Base-by-base conservation (phyloP, 2,888 invertebrate genomes). In the Maniola hyperantus region DNA sequence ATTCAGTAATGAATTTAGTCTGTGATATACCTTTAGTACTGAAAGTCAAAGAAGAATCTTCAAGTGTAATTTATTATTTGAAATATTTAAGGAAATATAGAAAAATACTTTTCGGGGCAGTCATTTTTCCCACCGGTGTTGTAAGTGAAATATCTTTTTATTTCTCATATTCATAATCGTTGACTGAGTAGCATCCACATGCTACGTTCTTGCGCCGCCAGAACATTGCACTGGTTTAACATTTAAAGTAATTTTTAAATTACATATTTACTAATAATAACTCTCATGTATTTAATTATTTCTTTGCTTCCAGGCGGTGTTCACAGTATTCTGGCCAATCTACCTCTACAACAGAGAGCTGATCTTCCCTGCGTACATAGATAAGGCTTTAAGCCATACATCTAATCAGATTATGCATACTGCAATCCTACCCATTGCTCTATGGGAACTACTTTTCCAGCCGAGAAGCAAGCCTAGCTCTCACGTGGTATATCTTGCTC, bases 401-500 rank as follows among this genome's bases (percentile, higher is more conserved):
- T 81, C 84, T 0, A 91, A 91, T 70, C 90, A 91, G 10, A 75
- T 90, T 0, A 80, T 90, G 26, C 91, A 91, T 13, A 83, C 90
- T 0, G 71, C 78, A 2, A 86, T 91, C 2, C 36, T 84, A 0
- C 83, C 85, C 0, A 74, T 89, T 0, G 81, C 73, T 0, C 0
- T 88, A 0, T 85, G 84, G 81, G 89, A 91, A 51, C 50, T 87
- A 0, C 0, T 81, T 0, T 81, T 81, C 36, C 76, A 82, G 10
- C 83, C 86, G 0, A 77, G 85, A n/a, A 65, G 50, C 0, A 72
- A 67, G 33, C 89, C 89, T 0, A 74, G 55, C 20, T 80, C 79
- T 0, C 87, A 88, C 54, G 66, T 51, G 1, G 78, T 72, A 66
- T 78, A 85, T 62, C 0, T 86, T 0, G 59, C 18, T 1, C 70